Percentiles rank a stretch among this genome's conserved stretches.
These are phyloP conservation scores for Eumerus sabulonum DNA, from an alignment of 2,888 invertebrate species.

Conservation along the genomic window DNA sequence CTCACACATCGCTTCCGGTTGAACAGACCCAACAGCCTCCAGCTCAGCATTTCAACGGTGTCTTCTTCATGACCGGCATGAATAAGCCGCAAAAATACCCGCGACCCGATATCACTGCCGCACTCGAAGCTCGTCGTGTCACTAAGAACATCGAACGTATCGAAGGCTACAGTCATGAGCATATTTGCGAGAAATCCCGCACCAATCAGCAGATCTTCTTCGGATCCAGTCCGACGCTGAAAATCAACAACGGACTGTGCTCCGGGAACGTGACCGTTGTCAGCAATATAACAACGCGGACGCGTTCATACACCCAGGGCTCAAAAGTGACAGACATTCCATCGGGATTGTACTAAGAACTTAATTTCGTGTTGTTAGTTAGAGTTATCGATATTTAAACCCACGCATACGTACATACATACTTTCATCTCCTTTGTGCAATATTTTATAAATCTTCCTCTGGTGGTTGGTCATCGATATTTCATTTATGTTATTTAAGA, in stretches of 20 bases:
- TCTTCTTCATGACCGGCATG: conserved; percentile 81
- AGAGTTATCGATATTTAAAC: conserved; percentile 33
- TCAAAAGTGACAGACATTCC: conserved; percentile 87
- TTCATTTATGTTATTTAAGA: conserved; percentile 10
- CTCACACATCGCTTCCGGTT: conserved; percentile 59
- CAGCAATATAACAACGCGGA: conserved; percentile 82
- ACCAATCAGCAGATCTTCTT: conserved; percentile 78
- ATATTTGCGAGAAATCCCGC: conserved; percentile 80
- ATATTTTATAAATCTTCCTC: conserved; percentile 45
- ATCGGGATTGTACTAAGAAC: conserved; percentile 84
- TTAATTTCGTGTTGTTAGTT: conserved; percentile 4
- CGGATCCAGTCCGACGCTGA: conserved; percentile 75
- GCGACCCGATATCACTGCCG: conserved; percentile 79
- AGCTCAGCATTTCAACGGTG: conserved; percentile 81
- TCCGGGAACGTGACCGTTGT: conserved; percentile 75
- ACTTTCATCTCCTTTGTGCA: conserved; percentile 54
- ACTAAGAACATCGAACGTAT: conserved; percentile 90
- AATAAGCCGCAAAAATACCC: conserved; percentile 79
- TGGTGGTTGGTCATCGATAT: conserved; percentile 50
- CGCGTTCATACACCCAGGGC: conserved; percentile 78
- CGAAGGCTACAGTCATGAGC: conserved; percentile 80
- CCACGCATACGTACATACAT: too few relatives aligned
- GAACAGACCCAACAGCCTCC: conserved; percentile 67
- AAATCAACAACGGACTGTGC: conserved; percentile 71
- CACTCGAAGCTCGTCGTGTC: conserved; percentile 82